Conservation (phyloP, 2,113 vertebrate genomes). For the Polypterus senegalus region DNA sequence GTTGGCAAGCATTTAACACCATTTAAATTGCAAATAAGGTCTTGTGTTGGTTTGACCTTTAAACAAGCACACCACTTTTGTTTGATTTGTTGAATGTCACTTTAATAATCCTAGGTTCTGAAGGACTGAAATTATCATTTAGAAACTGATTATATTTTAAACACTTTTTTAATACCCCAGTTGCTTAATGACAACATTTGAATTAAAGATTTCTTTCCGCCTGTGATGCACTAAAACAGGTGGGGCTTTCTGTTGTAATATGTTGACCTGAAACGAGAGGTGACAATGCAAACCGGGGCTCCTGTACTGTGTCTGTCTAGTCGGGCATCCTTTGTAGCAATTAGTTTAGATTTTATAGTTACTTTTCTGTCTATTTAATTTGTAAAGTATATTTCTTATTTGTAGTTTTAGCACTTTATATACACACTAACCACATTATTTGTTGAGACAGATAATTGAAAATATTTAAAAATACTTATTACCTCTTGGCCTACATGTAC, state of each 20-base stretch:
- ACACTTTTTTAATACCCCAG: constrained; percentile 13
- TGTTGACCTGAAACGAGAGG: background rate
- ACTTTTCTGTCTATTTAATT: too few relatives aligned
- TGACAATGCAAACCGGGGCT: background rate
- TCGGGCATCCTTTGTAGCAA: too few relatives aligned
- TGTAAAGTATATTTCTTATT: too few relatives aligned
- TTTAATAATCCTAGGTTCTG: constrained; percentile 29
- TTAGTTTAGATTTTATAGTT: too few relatives aligned
- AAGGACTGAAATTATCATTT: constrained; percentile 28
- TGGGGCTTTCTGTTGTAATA: constrained; percentile 13
- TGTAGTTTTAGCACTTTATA: too few relatives aligned
- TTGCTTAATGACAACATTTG: constrained; percentile 16
- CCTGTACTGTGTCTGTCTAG: too few relatives aligned
- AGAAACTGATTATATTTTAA: constrained; percentile 22
- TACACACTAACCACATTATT: too few relatives aligned
- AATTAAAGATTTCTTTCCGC: constrained; percentile 2
- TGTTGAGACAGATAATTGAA: too few relatives aligned
- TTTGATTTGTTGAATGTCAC: constrained; percentile 30
- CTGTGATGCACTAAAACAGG: constrained; percentile 4
- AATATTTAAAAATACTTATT: too few relatives aligned
- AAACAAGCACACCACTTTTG: constrained; percentile 33
- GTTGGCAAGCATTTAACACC: constrained; percentile 37
- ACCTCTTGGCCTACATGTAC: too few relatives aligned
- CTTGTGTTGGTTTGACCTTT: constrained; percentile 48
- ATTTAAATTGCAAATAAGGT: constrained; percentile 48